phyloP scores from a whole-genome alignment of 2,888 invertebrate genomes.

The Lasioglossum pauxillum region DNA sequence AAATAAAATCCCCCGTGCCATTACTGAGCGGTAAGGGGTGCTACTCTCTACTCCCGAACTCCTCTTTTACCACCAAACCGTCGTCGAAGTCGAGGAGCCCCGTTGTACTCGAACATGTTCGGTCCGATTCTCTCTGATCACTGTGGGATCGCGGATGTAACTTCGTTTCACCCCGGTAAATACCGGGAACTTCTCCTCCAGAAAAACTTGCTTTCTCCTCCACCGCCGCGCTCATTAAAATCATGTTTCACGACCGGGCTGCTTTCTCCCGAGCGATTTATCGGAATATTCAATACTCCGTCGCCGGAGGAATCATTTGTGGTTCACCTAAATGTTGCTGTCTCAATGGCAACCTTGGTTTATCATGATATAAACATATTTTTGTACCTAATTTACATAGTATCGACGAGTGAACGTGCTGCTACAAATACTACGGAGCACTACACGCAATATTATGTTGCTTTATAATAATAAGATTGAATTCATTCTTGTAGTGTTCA shows the following conservation, averaged over 20 bases:
- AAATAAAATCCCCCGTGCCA: constrained; percentile 76
- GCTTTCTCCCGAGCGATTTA: constrained; percentile 6
- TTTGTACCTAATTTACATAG: not conserved
- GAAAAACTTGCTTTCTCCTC: constrained; percentile 51
- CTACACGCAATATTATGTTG: not conserved
- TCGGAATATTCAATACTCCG: not conserved
- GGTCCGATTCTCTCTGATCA: constrained; percentile 73
- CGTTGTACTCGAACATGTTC: constrained; percentile 65
- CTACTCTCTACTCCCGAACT: constrained; percentile 56
- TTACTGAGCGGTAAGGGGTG: constrained; percentile 66
- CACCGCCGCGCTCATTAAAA: constrained; percentile 35
- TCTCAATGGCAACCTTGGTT: not conserved
- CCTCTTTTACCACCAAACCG: constrained; percentile 57
- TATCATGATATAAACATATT: not conserved
- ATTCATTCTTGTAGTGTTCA: not conserved
- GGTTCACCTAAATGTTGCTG: not conserved
- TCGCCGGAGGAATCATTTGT: not conserved
- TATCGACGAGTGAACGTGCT: not conserved
- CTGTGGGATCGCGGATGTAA: constrained; percentile 70
- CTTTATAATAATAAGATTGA: not conserved
- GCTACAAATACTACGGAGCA: too few relatives aligned
- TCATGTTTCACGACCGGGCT: constrained; percentile 36
- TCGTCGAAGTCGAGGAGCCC: constrained; percentile 66
- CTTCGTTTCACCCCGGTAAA: constrained; percentile 63
- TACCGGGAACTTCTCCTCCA: constrained; percentile 46